These are phyloP conservation scores for Eulemur macaco DNA, from an alignment of 2,113 vertebrate genomes.

Conservation along the genomic window DNA sequence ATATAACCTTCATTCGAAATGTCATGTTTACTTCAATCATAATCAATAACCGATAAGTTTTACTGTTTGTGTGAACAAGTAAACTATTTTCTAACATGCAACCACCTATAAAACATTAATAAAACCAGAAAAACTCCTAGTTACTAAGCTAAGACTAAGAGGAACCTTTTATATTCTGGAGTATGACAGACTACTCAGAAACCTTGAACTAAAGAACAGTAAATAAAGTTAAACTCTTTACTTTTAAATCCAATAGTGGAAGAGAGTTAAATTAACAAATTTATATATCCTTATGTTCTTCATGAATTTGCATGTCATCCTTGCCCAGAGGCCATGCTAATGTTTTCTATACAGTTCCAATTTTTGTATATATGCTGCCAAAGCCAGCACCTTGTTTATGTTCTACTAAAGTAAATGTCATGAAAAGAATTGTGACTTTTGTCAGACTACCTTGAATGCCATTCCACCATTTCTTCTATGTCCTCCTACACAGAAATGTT, in stretches of 20 bases:
- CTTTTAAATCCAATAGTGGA: background rate
- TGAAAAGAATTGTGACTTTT: background rate
- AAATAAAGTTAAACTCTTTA: background rate
- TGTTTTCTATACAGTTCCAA: background rate
- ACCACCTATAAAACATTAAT: constrained; percentile 2
- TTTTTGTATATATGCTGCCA: background rate
- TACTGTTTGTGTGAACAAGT: background rate
- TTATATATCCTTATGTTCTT: background rate
- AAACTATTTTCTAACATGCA: constrained; percentile 42
- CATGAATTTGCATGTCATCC: background rate
- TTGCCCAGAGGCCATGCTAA: background rate
- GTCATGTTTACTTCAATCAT: constrained; percentile 51
- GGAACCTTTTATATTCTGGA: background rate
- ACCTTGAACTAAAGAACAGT: background rate
- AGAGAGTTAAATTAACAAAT: background rate
- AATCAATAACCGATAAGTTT: background rate
- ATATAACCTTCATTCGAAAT: constrained; percentile 80
- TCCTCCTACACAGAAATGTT: constrained; percentile 24
- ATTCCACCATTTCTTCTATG: background rate
- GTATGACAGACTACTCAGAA: background rate
- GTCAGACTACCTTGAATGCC: background rate
- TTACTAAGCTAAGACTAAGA: constrained; percentile 31
- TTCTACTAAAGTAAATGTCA: constrained; percentile 26
- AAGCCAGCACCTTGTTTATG: background rate
- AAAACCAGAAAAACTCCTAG: background rate